phyloP scores from a whole-genome alignment of 2,797 vertebrate genomes.

The Knipowitschia caucasica region DNA sequence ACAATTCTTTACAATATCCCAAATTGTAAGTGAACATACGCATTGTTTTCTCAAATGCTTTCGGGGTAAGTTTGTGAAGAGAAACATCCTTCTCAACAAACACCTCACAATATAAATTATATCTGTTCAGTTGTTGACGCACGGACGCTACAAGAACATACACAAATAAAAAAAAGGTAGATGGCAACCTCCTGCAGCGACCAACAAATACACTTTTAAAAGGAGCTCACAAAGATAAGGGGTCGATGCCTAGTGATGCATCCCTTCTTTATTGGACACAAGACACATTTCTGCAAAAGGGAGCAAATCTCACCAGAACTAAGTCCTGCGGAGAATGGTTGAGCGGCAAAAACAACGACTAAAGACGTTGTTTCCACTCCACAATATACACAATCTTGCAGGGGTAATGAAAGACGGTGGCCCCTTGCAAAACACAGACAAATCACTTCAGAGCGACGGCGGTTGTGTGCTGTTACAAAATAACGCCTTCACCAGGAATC shows the following conservation, averaged over 20 bases:
- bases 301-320: constrained; percentile 74
- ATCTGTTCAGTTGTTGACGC: constrained; percentile 39
- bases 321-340: constrained; percentile 66
- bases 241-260: constrained; percentile 63
- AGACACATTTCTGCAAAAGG: constrained; percentile 56
- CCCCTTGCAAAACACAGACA: constrained; percentile 67
- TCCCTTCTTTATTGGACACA: constrained; percentile 56
- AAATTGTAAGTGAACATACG: too few relatives aligned
- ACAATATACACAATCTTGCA: constrained; percentile 68
- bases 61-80: constrained; percentile 32
- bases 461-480: constrained; percentile 64
- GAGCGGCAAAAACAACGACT: constrained; percentile 74
- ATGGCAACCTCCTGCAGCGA: constrained; percentile 63
- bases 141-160: constrained; percentile 39
- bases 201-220: constrained; percentile 48
- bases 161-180: constrained; percentile 50
- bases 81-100: constrained; percentile 38
- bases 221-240: constrained; percentile 65
- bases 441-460: constrained; percentile 59
- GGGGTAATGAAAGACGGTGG: constrained; percentile 66
- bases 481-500: constrained; percentile 65
- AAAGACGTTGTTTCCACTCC: constrained; percentile 77
- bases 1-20: too few relatives aligned
- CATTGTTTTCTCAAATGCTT: too few relatives aligned
- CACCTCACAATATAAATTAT: constrained; percentile 29